These are phyloP conservation scores for Xiphorhynchus elegans DNA, from an alignment of 2,113 vertebrate species.

Conservation along the genomic window DNA sequence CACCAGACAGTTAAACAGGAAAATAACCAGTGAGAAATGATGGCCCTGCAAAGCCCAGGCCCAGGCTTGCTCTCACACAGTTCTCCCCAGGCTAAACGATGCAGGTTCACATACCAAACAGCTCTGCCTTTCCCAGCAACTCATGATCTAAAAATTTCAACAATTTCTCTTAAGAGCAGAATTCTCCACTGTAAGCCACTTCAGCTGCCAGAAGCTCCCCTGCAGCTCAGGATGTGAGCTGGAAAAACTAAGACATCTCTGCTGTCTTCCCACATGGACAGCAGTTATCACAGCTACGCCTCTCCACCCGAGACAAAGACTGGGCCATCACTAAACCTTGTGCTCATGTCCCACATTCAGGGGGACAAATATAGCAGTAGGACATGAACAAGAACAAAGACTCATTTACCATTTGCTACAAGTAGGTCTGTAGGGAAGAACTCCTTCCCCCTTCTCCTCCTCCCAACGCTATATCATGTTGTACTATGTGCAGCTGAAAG, in stretches of 20 bases:
- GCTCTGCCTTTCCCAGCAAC: background rate
- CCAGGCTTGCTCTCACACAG: background rate
- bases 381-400: slow-evolving; percentile 46
- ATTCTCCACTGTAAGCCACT: background rate
- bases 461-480: fast-evolving
- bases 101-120: background rate
- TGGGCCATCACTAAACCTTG: background rate
- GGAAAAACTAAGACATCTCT: background rate
- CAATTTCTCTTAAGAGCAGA: background rate
- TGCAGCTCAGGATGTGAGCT: background rate
- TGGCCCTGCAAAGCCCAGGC: background rate
- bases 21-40: background rate
- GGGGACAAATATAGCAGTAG: background rate
- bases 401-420: slow-evolving; percentile 17
- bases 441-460: background rate
- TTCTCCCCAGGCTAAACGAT: background rate
- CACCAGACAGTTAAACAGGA: background rate
- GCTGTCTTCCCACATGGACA: background rate
- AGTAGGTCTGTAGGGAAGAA: slow-evolving; percentile 11
- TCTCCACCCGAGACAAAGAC: background rate
- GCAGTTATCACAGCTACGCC: background rate
- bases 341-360: slow-evolving; percentile 2
- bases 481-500: background rate
- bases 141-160: slow-evolving; percentile 9
- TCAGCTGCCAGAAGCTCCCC: background rate